Evolutionary conservation across 2,888 invertebrate genomes (phyloP).

Genomic region (Napeogenes sylphis): DNA sequence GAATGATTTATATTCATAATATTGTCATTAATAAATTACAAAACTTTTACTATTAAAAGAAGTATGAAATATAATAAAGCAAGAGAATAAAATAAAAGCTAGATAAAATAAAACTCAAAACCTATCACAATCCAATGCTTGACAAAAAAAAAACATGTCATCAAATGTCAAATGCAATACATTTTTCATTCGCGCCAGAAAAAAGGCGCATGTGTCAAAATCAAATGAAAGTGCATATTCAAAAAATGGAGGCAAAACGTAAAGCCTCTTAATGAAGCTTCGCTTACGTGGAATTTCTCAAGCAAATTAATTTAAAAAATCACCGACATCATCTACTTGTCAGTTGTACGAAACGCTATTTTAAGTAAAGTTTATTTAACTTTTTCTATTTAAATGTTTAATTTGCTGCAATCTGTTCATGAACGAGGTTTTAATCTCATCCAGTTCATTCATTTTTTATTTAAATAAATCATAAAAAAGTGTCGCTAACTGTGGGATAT

Average conservation of each 20-base stretch:
- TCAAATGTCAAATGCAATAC: not conserved
- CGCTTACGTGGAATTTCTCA: slow-evolving; percentile 29
- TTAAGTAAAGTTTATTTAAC: not conserved
- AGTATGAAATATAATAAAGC: too few relatives aligned
- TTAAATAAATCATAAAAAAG: not conserved
- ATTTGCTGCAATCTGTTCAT: not conserved
- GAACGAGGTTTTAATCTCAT: slow-evolving; percentile 1
- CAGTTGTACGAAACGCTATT: slow-evolving; percentile 20
- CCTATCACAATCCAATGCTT: too few relatives aligned
- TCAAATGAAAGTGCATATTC: slow-evolving; percentile 20
- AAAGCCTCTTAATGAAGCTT: slow-evolving; percentile 29
- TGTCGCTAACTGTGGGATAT: not conserved
- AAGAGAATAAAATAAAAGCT: too few relatives aligned
- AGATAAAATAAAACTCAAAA: not conserved
- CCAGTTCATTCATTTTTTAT: not conserved
- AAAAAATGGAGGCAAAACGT: slow-evolving; percentile 22
- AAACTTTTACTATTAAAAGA: too few relatives aligned
- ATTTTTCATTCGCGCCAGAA: not conserved
- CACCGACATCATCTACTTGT: slow-evolving; percentile 22
- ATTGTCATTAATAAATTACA: not conserved
- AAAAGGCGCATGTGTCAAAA: slow-evolving; percentile 9
- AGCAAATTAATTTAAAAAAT: slow-evolving; percentile 32
- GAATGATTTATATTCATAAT: not conserved
- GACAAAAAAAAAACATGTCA: not conserved
- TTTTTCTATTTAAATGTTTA: not conserved